A percentile compares a stretch with the other conserved stretches of the same genome.
These are phyloP conservation scores for Xerus rutilus DNA, from an alignment of 2,797 vertebrate species.

Conservation along the genomic window DNA sequence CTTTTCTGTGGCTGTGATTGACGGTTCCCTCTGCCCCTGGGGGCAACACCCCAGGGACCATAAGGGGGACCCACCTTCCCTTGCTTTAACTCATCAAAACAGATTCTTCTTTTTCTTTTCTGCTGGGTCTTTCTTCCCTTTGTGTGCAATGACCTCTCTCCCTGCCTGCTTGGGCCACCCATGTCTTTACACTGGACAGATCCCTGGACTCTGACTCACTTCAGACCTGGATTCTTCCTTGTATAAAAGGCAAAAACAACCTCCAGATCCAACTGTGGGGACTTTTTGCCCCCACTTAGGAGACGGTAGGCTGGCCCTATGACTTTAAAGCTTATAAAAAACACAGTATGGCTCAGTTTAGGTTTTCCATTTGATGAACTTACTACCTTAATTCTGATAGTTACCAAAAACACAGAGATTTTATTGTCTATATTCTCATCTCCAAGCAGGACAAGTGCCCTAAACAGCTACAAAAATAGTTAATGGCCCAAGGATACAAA, in stretches of 20 bases:
- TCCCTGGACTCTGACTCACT: neutral
- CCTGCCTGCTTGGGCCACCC: slow-evolving; percentile 51
- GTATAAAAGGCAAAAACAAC: neutral
- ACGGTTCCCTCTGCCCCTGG: slow-evolving; percentile 66
- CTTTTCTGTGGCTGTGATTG: slow-evolving; percentile 77
- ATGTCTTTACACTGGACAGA: slow-evolving; percentile 57
- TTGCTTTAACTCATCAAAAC: slow-evolving; percentile 66
- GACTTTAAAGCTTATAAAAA: neutral
- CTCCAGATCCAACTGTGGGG: neutral
- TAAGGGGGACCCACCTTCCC: slow-evolving; percentile 60
- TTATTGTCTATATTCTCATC: neutral
- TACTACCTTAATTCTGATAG: slow-evolving; percentile 10
- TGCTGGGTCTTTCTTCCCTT: slow-evolving; percentile 70
- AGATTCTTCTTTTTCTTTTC: slow-evolving; percentile 50
- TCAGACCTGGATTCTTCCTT: neutral
- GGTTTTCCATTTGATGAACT: neutral
- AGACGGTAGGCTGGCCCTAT: neutral
- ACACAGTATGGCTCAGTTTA: neutral
- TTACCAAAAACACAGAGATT: neutral
- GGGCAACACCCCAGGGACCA: slow-evolving; percentile 70
- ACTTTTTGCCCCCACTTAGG: neutral
- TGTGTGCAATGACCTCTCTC: slow-evolving; percentile 52
- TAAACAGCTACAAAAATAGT: slow-evolving; percentile 72
- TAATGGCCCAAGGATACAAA: slow-evolving; percentile 59
- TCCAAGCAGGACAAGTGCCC: slow-evolving; percentile 33